phyloP scores from a whole-genome alignment of 2,888 invertebrate genomes.

The Spilosoma lubricipeda region DNA sequence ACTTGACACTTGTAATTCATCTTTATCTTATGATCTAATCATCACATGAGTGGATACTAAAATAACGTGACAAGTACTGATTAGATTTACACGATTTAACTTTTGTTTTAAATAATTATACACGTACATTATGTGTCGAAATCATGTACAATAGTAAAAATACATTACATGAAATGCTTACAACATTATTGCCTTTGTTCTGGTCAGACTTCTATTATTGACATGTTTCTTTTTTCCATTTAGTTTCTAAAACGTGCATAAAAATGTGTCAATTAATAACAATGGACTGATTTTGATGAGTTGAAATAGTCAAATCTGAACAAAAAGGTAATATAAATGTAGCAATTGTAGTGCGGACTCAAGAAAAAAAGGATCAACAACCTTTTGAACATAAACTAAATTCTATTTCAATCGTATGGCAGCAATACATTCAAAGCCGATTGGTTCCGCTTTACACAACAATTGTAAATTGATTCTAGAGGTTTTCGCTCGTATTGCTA shows the following conservation, averaged over 20 bases:
- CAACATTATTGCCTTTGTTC: background rate
- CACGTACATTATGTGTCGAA: background rate
- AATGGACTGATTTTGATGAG: background rate
- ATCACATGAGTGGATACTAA: background rate
- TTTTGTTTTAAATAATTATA: background rate
- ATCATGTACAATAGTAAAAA: background rate
- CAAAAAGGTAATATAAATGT: constrained; percentile 14
- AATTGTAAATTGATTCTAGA: constrained; percentile 48
- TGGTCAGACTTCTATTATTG: background rate
- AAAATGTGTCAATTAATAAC: background rate
- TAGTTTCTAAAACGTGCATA: background rate
- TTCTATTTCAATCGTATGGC: constrained; percentile 61
- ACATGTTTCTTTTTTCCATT: background rate
- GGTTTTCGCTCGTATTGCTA: constrained; percentile 53
- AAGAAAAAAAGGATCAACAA: constrained; percentile 56
- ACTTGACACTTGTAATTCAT: background rate
- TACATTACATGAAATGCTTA: background rate
- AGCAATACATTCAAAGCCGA: constrained; percentile 51
- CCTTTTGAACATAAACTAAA: constrained; percentile 60
- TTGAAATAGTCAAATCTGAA: background rate
- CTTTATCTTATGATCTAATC: background rate
- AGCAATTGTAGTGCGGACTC: constrained; percentile 23
- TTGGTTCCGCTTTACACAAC: constrained; percentile 65
- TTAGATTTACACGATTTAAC: background rate
- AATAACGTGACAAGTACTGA: background rate